Base-by-base conservation (phyloP, 2,113 vertebrate species). In the Onychostoma macrolepis region DNA sequence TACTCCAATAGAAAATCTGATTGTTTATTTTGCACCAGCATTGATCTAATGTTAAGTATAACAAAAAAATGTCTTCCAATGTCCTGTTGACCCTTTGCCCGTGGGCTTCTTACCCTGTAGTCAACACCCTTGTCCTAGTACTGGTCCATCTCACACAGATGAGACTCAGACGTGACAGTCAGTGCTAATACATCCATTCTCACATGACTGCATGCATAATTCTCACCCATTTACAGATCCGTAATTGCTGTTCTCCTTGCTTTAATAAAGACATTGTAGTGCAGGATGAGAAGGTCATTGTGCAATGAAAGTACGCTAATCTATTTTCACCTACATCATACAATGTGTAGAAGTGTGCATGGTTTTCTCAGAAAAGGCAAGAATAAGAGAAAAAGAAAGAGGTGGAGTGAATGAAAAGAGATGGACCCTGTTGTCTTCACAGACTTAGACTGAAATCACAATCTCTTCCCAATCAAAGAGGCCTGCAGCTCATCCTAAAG, bases 321-420 rank as follows among this genome's bases (percentile, higher is more conserved):
- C 17, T 50, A n/a, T 79, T 86, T 86, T 50, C 43, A 56, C 61
- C 61, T 85, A 28, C 72, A 78, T 30, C 41, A 50, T 77, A 50
- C 38, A 79, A 24, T 53, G 28, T 24, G 8, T 38, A 45, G 17
- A 26, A 24, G 26, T 30, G 4, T 3, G 4, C 21, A 19, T 79
- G 28, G 43, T 50, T 50, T 53, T 71, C 19, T 83, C 2, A 3
- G 17, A 17, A 77, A 77, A 50, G 7, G 26, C 71, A 41, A 74
- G 38, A 74, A 30, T 61, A 53, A 36, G 19, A 38, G 6, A 21
- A 19, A 17, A 41, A 33, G 28, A 71, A 58, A 53, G 28, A n/a
- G 9, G 24, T 17, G 12, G 12, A 58, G 19, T 45, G 36, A 71
- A 33, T 15, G 41, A 33, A 83, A 69, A 48, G 13, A 41, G 11